phyloP scores from a whole-genome alignment of 2,113 vertebrate genomes.

The Clarias macrocephalus region DNA sequence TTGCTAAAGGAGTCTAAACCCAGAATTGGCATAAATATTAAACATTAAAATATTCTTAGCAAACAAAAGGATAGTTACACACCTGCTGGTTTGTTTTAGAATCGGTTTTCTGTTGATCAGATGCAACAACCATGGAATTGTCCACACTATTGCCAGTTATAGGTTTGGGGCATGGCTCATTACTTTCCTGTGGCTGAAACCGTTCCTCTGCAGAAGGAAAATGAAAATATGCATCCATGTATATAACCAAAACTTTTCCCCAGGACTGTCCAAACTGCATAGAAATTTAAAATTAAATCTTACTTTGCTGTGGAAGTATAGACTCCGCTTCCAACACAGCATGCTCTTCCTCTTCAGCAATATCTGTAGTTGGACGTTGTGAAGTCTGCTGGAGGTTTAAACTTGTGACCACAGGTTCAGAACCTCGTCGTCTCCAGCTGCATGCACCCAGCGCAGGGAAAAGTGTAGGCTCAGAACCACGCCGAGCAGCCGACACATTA shows the following conservation, averaged over 20 bases:
- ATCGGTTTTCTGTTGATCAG: not conserved
- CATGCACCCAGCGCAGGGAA: slow-evolving; percentile 19
- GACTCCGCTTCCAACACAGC: slow-evolving; percentile 48
- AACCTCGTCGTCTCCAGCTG: slow-evolving; percentile 33
- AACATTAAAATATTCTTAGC: not conserved
- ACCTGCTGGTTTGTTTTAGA: slow-evolving; percentile 16
- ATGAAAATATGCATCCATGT: too few species aligned
- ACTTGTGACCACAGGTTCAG: slow-evolving; percentile 11
- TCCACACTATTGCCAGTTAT: not conserved
- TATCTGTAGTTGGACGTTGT: slow-evolving; percentile 24
- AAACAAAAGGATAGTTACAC: not conserved
- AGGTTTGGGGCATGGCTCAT: not conserved
- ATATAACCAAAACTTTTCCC: not conserved
- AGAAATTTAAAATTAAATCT: not conserved
- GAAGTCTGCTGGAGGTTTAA: not conserved
- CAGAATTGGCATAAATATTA: not conserved
- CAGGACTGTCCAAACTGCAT: not conserved
- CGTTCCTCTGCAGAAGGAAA: not conserved
- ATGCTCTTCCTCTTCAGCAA: slow-evolving; percentile 59
- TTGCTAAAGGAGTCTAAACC: not conserved
- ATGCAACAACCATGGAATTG: not conserved
- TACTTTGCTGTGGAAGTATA: slow-evolving; percentile 32
- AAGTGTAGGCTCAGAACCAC: slow-evolving; percentile 66
- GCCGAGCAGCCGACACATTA: slow-evolving; percentile 7
- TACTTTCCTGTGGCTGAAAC: not conserved